phyloP scores from a whole-genome alignment of 2,888 invertebrate genomes.

The Dicranocentrus wangi region DNA sequence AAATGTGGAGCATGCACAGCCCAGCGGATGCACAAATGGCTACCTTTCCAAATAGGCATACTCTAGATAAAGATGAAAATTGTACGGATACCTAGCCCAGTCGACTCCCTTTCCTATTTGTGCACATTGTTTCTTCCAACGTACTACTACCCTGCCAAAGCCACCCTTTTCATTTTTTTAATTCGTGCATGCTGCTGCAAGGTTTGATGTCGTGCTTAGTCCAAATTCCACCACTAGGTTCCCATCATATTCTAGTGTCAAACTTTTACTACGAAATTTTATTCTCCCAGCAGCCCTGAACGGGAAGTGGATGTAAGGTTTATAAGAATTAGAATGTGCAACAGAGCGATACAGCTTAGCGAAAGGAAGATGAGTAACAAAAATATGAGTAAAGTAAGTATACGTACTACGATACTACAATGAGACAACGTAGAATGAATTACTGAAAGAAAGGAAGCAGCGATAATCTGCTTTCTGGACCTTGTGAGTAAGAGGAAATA shows the following conservation, averaged over 20 bases:
- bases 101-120: constrained; percentile 29
- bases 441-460: constrained; percentile 35
- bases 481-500: constrained; percentile 34
- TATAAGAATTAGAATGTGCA: constrained; percentile 38
- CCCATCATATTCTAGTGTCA: too few relatives aligned
- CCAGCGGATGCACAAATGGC: neutral
- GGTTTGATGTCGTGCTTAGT: too few relatives aligned
- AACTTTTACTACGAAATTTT: constrained; percentile 20
- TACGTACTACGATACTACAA: neutral
- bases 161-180: neutral
- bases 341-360: constrained; percentile 33
- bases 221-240: neutral
- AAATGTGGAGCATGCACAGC: neutral
- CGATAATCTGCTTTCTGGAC: constrained; percentile 35
- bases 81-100: constrained; percentile 6
- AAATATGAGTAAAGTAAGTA: neutral
- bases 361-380: constrained; percentile 17
- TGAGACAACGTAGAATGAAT: neutral
- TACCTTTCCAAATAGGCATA: too few relatives aligned
- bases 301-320: constrained; percentile 48
- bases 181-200: neutral
- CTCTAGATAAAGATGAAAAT: too few relatives aligned
- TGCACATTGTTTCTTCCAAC: neutral
- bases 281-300: neutral
- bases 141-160: neutral